These are phyloP conservation scores for Phrynocephalus forsythii DNA, from an alignment of 2,797 vertebrate species.

Conservation along the genomic window DNA sequence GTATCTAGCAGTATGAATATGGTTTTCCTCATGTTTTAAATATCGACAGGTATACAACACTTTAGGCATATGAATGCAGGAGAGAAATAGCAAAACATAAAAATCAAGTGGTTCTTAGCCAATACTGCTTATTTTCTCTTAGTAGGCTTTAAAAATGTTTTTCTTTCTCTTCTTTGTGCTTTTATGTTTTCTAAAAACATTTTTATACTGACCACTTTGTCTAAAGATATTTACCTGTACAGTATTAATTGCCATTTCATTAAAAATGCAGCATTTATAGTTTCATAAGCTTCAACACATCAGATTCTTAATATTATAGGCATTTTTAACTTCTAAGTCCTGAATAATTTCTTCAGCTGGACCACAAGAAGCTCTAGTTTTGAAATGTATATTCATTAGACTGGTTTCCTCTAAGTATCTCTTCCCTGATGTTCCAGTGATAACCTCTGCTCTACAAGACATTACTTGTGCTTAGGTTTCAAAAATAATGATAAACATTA, in stretches of 20 bases:
- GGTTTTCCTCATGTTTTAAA: background rate
- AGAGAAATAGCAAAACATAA: background rate
- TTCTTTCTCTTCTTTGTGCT: background rate
- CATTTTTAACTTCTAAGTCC: background rate
- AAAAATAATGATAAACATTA: background rate
- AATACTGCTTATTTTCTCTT: background rate
- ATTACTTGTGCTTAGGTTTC: background rate
- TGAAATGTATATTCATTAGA: background rate
- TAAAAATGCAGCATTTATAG: background rate
- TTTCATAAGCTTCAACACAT: background rate
- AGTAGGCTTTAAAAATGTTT: background rate
- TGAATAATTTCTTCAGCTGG: slow-evolving; percentile 4
- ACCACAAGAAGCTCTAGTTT: background rate
- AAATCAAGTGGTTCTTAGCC: too few relatives aligned
- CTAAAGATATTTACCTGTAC: background rate
- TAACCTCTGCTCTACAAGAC: background rate
- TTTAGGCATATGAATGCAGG: background rate
- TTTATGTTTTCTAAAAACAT: background rate
- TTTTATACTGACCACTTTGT: background rate
- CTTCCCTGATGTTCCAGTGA: background rate
- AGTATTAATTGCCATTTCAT: background rate
- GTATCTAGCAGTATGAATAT: background rate
- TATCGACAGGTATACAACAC: background rate
- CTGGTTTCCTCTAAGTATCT: background rate
- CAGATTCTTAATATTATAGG: background rate